Base-by-base conservation (phyloP, 2,888 invertebrate species). In the Machimus atricapillus region DNA sequence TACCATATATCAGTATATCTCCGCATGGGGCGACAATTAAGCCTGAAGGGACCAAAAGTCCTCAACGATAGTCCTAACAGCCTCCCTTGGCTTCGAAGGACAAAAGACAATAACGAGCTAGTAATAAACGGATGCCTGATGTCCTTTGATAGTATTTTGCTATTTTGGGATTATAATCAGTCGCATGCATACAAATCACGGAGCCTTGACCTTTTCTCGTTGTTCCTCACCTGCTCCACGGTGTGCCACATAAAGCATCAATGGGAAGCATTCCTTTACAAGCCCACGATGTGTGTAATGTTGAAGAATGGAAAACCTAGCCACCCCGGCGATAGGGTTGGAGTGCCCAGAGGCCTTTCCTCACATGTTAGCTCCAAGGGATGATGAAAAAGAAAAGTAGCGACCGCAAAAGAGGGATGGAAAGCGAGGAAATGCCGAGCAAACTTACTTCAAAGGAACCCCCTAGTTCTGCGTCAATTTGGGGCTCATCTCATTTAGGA, bases 91-190 rank as follows among this genome's bases (percentile, higher is more conserved):
- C 12, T 66, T 12, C 66, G 19, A 23, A 23, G 66, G 66, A 19
- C 52, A 7, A 52, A 8, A 27, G 27, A 27, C 23, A 66, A 27
- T 23, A 66, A 23, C 23, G 66, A 27, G 23, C 66, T 27, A 66
- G 66, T 27, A 66, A 66, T 66, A 66, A 7, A 27, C 66, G 27
- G 66, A 52, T 52, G 14, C 52, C 66, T 27, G 27, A 16, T 52
- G 46, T 79, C 16, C n/a, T 79, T 78, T 78, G 19, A 78, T n/a
- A 78, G 23, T 37, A 43, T 79, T 79, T 79, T 79, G 6, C 79
- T 79, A 79, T 52, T 79, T 79, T 79, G 23, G 52, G 31, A 79
- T 46, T 43, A 31, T 79, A 79, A 52, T 79, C 79, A 79, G 79
- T 52, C 79, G 27, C 52, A 66, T 79, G 52, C 79, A 27, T 31